Evolutionary conservation across 2,888 invertebrate species (phyloP).

Genomic region (Mantis religiosa): DNA sequence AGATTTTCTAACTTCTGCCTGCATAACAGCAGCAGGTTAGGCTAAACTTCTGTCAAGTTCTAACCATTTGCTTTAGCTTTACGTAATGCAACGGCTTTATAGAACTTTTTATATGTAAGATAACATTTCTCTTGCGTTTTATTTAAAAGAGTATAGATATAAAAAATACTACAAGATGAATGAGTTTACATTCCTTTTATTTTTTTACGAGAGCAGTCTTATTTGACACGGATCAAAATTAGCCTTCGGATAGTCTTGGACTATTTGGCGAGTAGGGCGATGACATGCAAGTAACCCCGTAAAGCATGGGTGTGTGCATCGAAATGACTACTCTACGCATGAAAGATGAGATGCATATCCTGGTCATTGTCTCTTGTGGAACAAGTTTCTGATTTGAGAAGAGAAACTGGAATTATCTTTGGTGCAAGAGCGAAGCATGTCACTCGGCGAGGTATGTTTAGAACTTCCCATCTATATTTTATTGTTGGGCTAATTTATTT

Average conservation of each 20-base stretch:
- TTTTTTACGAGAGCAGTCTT: background rate
- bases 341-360: background rate
- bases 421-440: background rate
- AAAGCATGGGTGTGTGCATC: background rate
- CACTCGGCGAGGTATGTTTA: background rate
- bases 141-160: too few species aligned
- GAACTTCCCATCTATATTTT: background rate
- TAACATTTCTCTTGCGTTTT: too few species aligned
- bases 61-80: too few species aligned
- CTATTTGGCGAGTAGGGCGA: background rate
- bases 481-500: too few species aligned
- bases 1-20: too few species aligned
- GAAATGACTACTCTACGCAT: background rate
- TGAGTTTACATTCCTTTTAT: background rate
- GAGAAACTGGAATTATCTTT: background rate
- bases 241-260: background rate
- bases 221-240: background rate
- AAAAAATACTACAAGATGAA: too few species aligned
- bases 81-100: too few species aligned
- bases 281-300: background rate
- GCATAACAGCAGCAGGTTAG: too few species aligned
- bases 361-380: background rate
- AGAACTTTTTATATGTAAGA: too few species aligned
- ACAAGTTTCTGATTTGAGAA: background rate
- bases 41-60: too few species aligned